Base-by-base conservation (phyloP, 2,888 invertebrate genomes). In the Ariolimax columbianus region DNA sequence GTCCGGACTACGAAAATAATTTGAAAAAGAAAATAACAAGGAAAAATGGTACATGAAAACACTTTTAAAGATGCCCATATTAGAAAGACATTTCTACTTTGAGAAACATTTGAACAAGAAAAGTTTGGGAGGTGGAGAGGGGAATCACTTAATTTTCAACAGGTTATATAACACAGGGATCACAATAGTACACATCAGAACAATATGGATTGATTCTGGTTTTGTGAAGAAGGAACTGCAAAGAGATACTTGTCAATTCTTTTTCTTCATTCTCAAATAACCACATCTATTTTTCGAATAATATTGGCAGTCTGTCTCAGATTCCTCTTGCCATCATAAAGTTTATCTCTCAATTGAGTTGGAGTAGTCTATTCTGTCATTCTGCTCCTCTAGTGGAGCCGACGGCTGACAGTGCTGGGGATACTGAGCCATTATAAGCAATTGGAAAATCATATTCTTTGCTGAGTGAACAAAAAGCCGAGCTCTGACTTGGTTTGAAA, bases 401-500 rank as follows among this genome's bases (percentile, higher is more conserved):
- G 33, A 47, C 78, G 30, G 83, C 23, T 23, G 83, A 77, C 68
- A 83, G 38, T 23, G 26, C 83, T 63, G 83, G 77, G 19, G 83
- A 68, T n/a, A 47, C 23, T n/a, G 77, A 30, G 19, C 51, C 70
- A 55, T 47, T 83, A 59, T 30, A 83, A 36, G 33, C 73, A 14
- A 78, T 26, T 38, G 83, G 30, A 33, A 78, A 78, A n/a, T 83
- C 83, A 83, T 89, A 91, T 30, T 87, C 87, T 79, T 91, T 90
- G 80, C 89, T 88, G 33, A 92, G 89, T 47, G 91, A 90, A 86
- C 90, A 91, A 84, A 92, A 92, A 55, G 92, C 92, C 11, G 92
- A 92, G 68, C 91, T 89, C 77, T 88, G 89, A 85, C 91, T 92
- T n/a, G 90, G 91, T 85, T 91, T 91, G 55, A 92, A 88, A 66